Conservation (phyloP, 2,888 invertebrate genomes). For the Psylliodes chrysocephalus region DNA sequence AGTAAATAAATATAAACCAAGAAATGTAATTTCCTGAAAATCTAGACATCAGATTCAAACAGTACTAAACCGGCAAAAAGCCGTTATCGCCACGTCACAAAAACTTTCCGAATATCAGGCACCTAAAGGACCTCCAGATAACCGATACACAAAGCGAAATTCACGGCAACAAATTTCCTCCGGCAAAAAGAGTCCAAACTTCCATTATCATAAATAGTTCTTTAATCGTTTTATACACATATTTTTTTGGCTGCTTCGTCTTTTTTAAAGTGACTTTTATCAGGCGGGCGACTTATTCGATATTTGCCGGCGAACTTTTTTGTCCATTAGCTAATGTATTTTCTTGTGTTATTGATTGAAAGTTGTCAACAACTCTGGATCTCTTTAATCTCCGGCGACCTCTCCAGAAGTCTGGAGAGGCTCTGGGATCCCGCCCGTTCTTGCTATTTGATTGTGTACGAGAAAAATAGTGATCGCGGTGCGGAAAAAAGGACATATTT, state of each 20-base stretch:
- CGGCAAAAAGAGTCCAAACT: not conserved
- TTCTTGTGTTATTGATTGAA: slow-evolving; percentile 35
- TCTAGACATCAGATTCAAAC: not conserved
- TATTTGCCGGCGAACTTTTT: slow-evolving; percentile 28
- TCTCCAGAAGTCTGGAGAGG: slow-evolving; percentile 25
- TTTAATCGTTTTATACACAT: slow-evolving; percentile 24
- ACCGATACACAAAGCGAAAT: slow-evolving; percentile 13
- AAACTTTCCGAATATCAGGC: not conserved
- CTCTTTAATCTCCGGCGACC: slow-evolving; percentile 33
- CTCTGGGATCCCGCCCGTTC: slow-evolving; percentile 21
- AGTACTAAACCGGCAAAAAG: not conserved
- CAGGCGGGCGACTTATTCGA: slow-evolving; percentile 22
- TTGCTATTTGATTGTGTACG: slow-evolving; percentile 17
- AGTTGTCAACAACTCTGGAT: slow-evolving; percentile 36
- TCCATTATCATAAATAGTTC: slow-evolving; percentile 25
- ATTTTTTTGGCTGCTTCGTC: slow-evolving; percentile 10
- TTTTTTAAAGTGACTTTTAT: slow-evolving; percentile 27
- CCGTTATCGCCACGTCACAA: not conserved
- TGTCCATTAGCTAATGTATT: slow-evolving; percentile 37
- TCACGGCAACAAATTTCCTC: slow-evolving; percentile 1
- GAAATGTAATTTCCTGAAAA: slow-evolving; percentile 7
- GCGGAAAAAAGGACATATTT: not conserved
- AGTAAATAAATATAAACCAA: not conserved
- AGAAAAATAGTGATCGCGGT: not conserved
- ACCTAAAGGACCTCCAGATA: slow-evolving; percentile 10